A percentile compares a stretch with the other conserved stretches of the same genome.
Evolutionary conservation across 2,888 invertebrate species (phyloP).

Genomic region (Xestia xanthographa): DNA sequence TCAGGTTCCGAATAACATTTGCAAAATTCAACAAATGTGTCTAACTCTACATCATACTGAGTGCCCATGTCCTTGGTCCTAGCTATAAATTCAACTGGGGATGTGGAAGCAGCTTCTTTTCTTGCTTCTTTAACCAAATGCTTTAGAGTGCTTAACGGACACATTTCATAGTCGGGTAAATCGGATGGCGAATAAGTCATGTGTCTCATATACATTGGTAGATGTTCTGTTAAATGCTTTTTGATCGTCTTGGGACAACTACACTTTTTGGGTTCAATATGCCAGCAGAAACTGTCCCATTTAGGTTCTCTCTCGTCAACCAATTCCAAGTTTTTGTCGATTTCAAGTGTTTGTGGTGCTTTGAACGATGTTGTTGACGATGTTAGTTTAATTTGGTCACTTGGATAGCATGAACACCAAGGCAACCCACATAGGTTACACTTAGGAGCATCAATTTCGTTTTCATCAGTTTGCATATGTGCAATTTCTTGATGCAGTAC

Average conservation of each 20-base stretch:
- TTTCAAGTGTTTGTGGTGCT: conserved; percentile 61
- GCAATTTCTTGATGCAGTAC: conserved; percentile 80
- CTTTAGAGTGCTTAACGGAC: conserved; percentile 76
- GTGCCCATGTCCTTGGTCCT: conserved; percentile 75
- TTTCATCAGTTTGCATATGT: conserved; percentile 63
- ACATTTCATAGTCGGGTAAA: conserved; percentile 80
- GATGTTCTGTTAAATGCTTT: conserved; percentile 80
- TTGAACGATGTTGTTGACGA: not conserved
- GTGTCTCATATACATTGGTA: conserved; percentile 84
- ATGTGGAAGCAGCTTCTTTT: conserved; percentile 28
- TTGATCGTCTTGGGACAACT: conserved; percentile 78
- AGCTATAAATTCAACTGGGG: conserved; percentile 52
- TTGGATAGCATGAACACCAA: conserved; percentile 36
- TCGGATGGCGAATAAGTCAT: conserved; percentile 76
- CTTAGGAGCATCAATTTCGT: conserved; percentile 65
- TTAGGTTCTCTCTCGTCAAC: conserved; percentile 82
- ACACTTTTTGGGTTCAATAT: conserved; percentile 76
- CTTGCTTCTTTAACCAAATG: conserved; percentile 74
- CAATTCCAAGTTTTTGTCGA: conserved; percentile 79
- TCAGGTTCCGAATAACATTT: conserved; percentile 69
- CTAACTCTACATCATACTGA: conserved; percentile 80
- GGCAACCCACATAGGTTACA: conserved; percentile 78
- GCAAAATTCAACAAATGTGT: conserved; percentile 72
- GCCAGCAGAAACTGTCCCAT: conserved; percentile 80
- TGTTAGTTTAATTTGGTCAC: not conserved